Conservation (phyloP, 2,113 vertebrate species). For the Dermatemys mawii region DNA sequence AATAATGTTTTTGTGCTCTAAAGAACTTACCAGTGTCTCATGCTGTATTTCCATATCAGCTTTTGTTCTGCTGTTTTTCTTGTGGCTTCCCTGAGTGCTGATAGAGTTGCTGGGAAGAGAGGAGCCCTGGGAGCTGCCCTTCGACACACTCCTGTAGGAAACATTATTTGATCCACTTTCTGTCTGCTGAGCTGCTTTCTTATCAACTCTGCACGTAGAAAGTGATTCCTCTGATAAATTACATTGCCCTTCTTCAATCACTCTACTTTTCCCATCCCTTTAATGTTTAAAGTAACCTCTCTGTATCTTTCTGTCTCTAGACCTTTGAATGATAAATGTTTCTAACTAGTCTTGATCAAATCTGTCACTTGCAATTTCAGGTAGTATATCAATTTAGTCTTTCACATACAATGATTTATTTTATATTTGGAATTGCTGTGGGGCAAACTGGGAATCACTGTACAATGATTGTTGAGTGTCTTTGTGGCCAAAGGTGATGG, state of each 20-base stretch:
- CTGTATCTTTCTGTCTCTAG: constrained; percentile 73
- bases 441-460: constrained; percentile 53
- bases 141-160: constrained; percentile 84
- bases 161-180: constrained; percentile 86
- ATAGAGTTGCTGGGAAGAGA: constrained; percentile 77
- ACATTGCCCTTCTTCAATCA: constrained; percentile 78
- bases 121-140: constrained; percentile 82
- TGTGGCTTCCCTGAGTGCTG: constrained; percentile 85
- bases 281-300: constrained; percentile 76
- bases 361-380: constrained; percentile 80
- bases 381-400: constrained; percentile 76
- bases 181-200: constrained; percentile 79
- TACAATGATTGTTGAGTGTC: constrained; percentile 51
- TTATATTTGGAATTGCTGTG: constrained; percentile 69
- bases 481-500: constrained; percentile 41
- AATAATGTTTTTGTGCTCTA: constrained; percentile 30
- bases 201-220: constrained; percentile 87
- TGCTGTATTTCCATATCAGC: constrained; percentile 82
- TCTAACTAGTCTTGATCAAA: constrained; percentile 79
- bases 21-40: constrained; percentile 84
- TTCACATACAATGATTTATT: constrained; percentile 69
- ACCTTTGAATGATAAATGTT: constrained; percentile 77
- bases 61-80: constrained; percentile 84
- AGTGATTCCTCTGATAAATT: constrained; percentile 85
- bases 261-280: constrained; percentile 73